Conservation (phyloP, 2,113 vertebrate genomes). For the Eupsittula cactorum region DNA sequence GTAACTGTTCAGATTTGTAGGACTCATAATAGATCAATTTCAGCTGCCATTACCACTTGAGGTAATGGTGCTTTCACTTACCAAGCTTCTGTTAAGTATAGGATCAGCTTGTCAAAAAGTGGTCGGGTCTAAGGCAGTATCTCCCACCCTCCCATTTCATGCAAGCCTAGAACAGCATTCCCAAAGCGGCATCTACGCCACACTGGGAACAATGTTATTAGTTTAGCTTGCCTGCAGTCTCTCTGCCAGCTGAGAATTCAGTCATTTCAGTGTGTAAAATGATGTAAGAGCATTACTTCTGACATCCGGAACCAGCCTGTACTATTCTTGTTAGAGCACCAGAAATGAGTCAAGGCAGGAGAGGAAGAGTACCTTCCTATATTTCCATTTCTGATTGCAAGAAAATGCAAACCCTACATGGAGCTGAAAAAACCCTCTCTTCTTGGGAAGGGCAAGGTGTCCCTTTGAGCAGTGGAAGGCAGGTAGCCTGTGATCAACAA, state of each 20-base stretch:
- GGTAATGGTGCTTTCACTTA: conserved; percentile 9
- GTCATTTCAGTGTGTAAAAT: background rate
- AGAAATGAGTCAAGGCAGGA: background rate
- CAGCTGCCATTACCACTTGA: conserved; percentile 17
- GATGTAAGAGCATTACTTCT: background rate
- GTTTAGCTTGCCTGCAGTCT: background rate
- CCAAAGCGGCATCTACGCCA: background rate
- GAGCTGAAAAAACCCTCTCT: background rate
- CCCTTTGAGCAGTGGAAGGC: background rate
- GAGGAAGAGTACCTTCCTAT: background rate
- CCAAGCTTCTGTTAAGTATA: conserved; percentile 24
- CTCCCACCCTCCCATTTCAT: background rate
- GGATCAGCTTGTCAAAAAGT: background rate
- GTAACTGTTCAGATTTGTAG: conserved; percentile 22
- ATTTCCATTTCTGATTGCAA: background rate
- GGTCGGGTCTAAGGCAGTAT: background rate
- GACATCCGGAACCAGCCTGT: background rate
- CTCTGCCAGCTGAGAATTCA: background rate
- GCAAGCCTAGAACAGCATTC: background rate
- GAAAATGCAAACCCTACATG: background rate
- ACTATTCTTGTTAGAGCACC: background rate
- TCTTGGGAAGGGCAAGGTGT: background rate
- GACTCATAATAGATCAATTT: conserved; percentile 34
- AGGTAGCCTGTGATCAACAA: background rate
- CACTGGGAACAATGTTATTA: background rate